Evolutionary conservation across 2,113 vertebrate species (phyloP).

Genomic region (Pyxicephalus adspersus): DNA sequence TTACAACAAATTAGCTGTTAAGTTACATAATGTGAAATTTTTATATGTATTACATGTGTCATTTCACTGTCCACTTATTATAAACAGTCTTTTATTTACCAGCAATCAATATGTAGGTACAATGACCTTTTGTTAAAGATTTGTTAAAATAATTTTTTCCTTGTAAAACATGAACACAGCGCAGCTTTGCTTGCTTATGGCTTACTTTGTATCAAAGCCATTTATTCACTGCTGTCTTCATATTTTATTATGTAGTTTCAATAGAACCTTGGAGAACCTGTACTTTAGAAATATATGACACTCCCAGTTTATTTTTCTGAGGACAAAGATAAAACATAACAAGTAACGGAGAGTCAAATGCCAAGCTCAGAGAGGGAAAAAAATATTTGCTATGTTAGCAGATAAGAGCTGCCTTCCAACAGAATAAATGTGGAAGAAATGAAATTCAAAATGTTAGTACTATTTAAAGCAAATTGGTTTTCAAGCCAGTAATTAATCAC

Average conservation of each 20-base stretch:
- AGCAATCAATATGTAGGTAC: not conserved
- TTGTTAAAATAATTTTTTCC: not conserved
- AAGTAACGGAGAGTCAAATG: conserved; percentile 31
- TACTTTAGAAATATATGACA: conserved; percentile 48
- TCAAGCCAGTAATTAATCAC: conserved; percentile 54
- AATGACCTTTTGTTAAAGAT: conserved; percentile 15
- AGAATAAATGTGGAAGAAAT: conserved; percentile 50
- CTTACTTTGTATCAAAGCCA: conserved; percentile 43
- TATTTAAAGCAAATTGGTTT: conserved; percentile 57
- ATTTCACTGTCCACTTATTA: too few species aligned
- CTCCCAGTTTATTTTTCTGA: conserved; percentile 51
- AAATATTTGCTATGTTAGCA: conserved; percentile 45
- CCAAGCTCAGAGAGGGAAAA: conserved; percentile 17
- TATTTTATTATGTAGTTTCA: conserved; percentile 51
- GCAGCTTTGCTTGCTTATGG: conserved; percentile 28
- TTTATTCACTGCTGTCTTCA: conserved; percentile 45
- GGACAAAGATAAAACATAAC: conserved; percentile 43
- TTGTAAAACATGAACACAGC: not conserved
- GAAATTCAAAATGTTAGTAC: conserved; percentile 53
- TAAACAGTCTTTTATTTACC: too few species aligned
- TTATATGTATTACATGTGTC: too few species aligned
- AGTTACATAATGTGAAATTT: too few species aligned
- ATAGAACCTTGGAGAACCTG: conserved; percentile 40
- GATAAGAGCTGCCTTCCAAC: conserved; percentile 47
- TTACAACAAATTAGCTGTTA: too few species aligned